Base-by-base conservation (phyloP, 2,113 vertebrate genomes). In the Dasypus novemcinctus region DNA sequence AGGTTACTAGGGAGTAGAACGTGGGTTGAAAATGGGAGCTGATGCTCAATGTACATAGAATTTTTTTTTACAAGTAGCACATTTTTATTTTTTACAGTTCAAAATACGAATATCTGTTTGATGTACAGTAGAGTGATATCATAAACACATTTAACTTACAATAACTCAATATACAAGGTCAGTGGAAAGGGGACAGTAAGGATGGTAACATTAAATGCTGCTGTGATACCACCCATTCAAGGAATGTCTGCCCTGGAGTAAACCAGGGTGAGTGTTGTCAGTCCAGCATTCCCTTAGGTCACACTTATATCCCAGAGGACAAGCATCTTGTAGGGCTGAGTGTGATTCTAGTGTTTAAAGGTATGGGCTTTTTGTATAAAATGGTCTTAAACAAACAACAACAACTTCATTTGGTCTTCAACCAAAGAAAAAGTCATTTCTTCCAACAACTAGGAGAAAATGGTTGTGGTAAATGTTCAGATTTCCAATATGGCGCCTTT, bases 131-230 rank as follows among this genome's bases (percentile, higher is more conserved):
- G 69, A 66, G 82, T 46, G 46, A 7, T 3, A 68, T 61, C 81
- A 96, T 27, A n/a, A 59, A 64, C 61, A 66, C 49, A 82, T 23
- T 66, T 36, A 91, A 87, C 52, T 27, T 71, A 57, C n/a, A 52
- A 57, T 15, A 63, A 88, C 41, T 63, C 64, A 38, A 59, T 6
- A 54, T 21, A 69, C 18, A 88, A 94, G 71, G 49, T 78, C 90
- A 59, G 75, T 7, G 17, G 43, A 61, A 59, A 85, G 76, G 33
- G 84, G 49, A n/a, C n/a, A 9, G 5, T 29, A 49, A 81, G 49
- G 78, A 76, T 46, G 61, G 25, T 23, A 54, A 63, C 54, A 21
- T 9, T 13, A 27, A 87, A 41, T 21, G 64, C 52, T 17, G 6
- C 25, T 38, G 69, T 18, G 7, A 18, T 21, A 1, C 36, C 57